Conservation (phyloP, 2,797 vertebrate species). For the Peromyscus nudipes region DNA sequence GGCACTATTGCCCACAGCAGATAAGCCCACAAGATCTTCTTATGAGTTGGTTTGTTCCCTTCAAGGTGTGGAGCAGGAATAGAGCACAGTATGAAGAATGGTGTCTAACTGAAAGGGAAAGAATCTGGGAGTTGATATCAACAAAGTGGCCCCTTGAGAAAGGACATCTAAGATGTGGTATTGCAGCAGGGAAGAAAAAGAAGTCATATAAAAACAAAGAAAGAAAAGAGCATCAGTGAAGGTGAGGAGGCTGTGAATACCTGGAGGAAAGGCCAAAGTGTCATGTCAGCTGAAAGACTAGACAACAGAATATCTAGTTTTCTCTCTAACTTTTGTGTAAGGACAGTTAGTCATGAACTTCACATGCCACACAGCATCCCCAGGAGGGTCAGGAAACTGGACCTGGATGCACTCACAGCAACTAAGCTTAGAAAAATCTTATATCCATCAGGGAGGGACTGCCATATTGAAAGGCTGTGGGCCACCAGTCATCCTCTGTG, state of each 20-base stretch:
- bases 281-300: neutral
- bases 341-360: neutral
- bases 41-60: neutral
- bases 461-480: neutral
- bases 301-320: neutral
- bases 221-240: no score
- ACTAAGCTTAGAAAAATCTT: neutral
- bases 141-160: neutral
- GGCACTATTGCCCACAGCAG: neutral
- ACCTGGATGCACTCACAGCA: neutral
- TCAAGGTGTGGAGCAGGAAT: neutral
- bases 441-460: no score
- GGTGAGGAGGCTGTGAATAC: neutral
- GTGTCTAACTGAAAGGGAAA: neutral
- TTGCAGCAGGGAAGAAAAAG: neutral
- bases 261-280: neutral
- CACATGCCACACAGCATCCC: neutral
- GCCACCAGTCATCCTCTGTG: neutral
- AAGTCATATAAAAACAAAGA: neutral
- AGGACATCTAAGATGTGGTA: neutral
- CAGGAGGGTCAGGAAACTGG: neutral
- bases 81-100: neutral
- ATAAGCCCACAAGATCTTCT: rapidly evolving
- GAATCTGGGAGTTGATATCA: neutral
- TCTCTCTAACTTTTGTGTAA: neutral